phyloP scores from a whole-genome alignment of 2,888 invertebrate genomes.

The Polyommatus icarus region DNA sequence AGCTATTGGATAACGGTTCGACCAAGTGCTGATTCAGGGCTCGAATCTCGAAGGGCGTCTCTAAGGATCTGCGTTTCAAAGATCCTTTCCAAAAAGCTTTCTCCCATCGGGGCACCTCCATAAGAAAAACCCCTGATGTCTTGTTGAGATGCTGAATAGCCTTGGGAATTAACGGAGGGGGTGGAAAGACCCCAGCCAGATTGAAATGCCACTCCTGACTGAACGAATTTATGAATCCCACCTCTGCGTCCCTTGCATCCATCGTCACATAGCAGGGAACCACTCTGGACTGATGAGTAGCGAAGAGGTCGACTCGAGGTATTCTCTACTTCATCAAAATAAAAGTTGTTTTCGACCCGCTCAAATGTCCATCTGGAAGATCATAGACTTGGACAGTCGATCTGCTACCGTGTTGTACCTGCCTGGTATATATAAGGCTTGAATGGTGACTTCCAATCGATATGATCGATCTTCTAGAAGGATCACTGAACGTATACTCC shows the following conservation, averaged over 20 bases:
- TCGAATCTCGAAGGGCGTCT: no score
- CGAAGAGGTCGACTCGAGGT: neutral
- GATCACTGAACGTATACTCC: no score
- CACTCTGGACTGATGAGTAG: neutral
- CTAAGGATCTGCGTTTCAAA: no score
- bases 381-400: neutral
- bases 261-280: neutral
- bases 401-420: neutral
- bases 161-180: neutral
- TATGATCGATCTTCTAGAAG: no score
- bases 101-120: neutral
- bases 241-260: neutral
- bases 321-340: neutral
- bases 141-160: neutral
- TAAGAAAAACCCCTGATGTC: neutral
- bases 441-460: no score
- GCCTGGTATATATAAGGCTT: neutral
- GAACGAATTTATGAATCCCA: neutral
- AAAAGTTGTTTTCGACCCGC: neutral
- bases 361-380: neutral
- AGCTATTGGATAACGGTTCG: no score
- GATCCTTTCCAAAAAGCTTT: neutral
- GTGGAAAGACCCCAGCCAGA: neutral
- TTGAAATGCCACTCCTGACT: conserved; percentile 2
- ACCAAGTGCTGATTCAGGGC: no score